Evolutionary conservation across 2,113 vertebrate species (phyloP).

Genomic region (Oryzias woworae): DNA sequence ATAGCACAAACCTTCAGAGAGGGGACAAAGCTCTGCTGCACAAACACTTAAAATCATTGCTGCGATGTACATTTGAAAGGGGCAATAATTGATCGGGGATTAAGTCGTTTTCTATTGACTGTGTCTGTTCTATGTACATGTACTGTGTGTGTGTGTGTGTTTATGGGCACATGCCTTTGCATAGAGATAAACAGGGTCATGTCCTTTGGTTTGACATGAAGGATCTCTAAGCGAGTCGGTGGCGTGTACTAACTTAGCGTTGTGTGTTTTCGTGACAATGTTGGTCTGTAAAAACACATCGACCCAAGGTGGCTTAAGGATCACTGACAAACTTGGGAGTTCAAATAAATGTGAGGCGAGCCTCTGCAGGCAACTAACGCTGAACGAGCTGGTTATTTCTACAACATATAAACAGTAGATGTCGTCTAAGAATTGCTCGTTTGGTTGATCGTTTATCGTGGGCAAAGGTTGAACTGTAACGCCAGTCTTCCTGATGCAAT

Average conservation of each 20-base stretch:
- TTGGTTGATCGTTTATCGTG: background rate
- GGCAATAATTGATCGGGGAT: slow-evolving; percentile 71
- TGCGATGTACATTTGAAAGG: slow-evolving; percentile 77
- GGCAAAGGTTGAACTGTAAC: slow-evolving; percentile 11
- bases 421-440: slow-evolving; percentile 9
- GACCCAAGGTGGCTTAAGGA: slow-evolving; percentile 45
- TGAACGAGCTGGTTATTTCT: slow-evolving; percentile 22
- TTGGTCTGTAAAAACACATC: slow-evolving; percentile 56
- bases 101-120: slow-evolving; percentile 70
- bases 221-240: slow-evolving; percentile 45
- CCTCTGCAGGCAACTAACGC: slow-evolving; percentile 24
- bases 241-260: slow-evolving; percentile 58
- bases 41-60: slow-evolving; percentile 76
- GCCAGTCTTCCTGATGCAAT: slow-evolving; percentile 24
- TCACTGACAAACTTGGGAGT: slow-evolving; percentile 18
- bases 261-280: slow-evolving; percentile 59
- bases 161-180: slow-evolving; percentile 66
- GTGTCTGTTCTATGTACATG: slow-evolving; percentile 69
- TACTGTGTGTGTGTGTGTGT: slow-evolving; percentile 67
- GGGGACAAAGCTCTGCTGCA: slow-evolving; percentile 74
- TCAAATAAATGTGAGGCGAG: slow-evolving; percentile 18
- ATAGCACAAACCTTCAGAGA: slow-evolving; percentile 70
- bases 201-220: slow-evolving; percentile 51
- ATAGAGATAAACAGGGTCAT: slow-evolving; percentile 71
- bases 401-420: background rate